Conservation (phyloP, 1,140 invertebrate genomes). For the Vanessa tameamea region DNA sequence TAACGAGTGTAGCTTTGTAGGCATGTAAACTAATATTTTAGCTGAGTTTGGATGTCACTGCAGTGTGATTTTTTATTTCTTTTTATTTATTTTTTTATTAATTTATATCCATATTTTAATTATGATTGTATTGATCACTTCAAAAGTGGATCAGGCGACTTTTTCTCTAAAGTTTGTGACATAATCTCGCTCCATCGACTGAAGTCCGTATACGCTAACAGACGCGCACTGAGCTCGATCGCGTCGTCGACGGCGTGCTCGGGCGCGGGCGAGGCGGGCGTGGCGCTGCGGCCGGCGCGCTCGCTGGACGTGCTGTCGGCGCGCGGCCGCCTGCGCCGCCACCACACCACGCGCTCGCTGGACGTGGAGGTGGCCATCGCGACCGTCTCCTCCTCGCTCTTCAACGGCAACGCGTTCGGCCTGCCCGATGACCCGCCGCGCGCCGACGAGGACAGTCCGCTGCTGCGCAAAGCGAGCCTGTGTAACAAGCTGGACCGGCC, state of each 20-base stretch:
- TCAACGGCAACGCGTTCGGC: constrained; percentile 75
- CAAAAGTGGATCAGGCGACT: too few relatives aligned
- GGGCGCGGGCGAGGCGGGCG: constrained; percentile 32
- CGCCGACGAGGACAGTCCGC: constrained; percentile 76
- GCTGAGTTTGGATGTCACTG: too few relatives aligned
- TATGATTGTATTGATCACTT: too few relatives aligned
- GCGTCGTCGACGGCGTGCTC: constrained; percentile 71
- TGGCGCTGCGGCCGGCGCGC: constrained; percentile 58
- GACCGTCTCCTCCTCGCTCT: constrained; percentile 69
- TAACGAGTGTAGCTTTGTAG: too few relatives aligned
- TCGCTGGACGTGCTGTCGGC: constrained; percentile 68
- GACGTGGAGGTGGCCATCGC: constrained; percentile 66
- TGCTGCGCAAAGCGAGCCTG: constrained; percentile 73
- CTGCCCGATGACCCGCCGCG: constrained; percentile 73
- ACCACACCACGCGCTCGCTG: constrained; percentile 69
- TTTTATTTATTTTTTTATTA: too few relatives aligned
- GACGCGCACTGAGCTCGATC: constrained; percentile 74
- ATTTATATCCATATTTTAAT: too few relatives aligned
- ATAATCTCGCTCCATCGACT: too few relatives aligned
- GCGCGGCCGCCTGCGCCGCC: constrained; percentile 52
- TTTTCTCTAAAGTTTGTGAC: too few relatives aligned
- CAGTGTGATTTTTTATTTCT: too few relatives aligned
- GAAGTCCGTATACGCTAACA: constrained; percentile 28
- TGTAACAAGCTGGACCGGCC: constrained; percentile 65
- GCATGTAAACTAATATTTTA: too few relatives aligned